Evolutionary conservation across 2,888 invertebrate species (phyloP), one percentile per base, ranked within the genome.

Genomic region (Drosophila yooni): DNA sequence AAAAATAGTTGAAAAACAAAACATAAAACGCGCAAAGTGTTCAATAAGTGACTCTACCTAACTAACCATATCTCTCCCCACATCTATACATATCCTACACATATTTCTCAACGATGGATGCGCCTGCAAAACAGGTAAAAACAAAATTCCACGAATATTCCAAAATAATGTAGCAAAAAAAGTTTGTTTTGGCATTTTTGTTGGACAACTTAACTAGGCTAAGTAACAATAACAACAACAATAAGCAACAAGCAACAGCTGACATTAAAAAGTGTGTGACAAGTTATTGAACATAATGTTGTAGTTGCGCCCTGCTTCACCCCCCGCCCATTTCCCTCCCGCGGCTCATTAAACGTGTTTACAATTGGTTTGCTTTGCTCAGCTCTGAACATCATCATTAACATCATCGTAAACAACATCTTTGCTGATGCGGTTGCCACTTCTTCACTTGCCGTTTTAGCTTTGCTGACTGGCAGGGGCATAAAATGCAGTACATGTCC

Each of bases 121-220:
- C 91, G 81, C 79, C 68, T 48, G 81, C 84, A 61, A 89, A 91
- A 76, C 84, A 92, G 83, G 90, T 88, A 90, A 90, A 78, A 50
- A 70, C 21, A 61, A 70, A 29, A 59, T 62, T 11, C 7, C 51
- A 56, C 60, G 60, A 82, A 82, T 65, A 76, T 81, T 64, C 67
- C 58, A 78, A 78, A 65, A 72, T 68, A 58, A 77, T 78, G 82
- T 78, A 62, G 34, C 78, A 77, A 78, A 78, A 81, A 78, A 67
- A 63, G 21, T 64, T 54, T 50, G 53, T 38, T 38, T 76, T 69
- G 57, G 60, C 54, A 38, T 50, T 71, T 69, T 60, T 70, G 68
- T 82, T 71, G 58, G 67, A 78, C 85, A 82, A 85, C 60, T 72
- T 88, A 85, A 80, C 81, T 83, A 86, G 84, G 83, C 84, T 83